Evolutionary conservation across 2,113 vertebrate species (phyloP).

Genomic region (Corythaeola cristata): DNA sequence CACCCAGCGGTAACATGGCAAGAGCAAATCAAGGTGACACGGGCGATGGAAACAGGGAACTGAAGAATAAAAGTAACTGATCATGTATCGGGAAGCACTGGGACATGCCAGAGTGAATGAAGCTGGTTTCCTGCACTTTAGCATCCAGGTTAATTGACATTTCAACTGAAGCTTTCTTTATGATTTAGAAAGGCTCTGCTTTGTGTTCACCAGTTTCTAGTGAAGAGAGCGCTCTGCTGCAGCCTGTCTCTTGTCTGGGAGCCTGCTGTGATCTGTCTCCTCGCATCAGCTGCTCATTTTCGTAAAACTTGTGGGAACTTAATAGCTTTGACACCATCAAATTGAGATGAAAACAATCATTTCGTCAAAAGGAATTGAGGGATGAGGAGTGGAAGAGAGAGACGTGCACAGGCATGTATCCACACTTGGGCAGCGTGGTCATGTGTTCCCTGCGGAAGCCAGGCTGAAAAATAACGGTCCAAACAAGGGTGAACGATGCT

Average conservation of each 20-base stretch:
- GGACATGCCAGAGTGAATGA: background rate
- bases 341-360: background rate
- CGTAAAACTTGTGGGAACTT: background rate
- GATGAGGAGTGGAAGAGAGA: background rate
- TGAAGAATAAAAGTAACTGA: background rate
- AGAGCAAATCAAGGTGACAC: background rate
- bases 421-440: background rate
- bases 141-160: background rate
- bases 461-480: background rate
- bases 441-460: background rate
- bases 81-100: background rate
- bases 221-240: background rate
- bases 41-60: background rate
- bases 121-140: background rate
- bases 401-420: fast-evolving
- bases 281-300: background rate
- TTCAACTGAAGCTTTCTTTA: background rate
- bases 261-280: background rate
- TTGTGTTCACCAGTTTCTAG: background rate
- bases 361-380: background rate
- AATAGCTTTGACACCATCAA: background rate
- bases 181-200: background rate
- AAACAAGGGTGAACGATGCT: background rate
- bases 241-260: background rate
- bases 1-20: background rate